Base-by-base conservation (phyloP, 2,888 invertebrate species). In the Eretmocerus hayati region DNA sequence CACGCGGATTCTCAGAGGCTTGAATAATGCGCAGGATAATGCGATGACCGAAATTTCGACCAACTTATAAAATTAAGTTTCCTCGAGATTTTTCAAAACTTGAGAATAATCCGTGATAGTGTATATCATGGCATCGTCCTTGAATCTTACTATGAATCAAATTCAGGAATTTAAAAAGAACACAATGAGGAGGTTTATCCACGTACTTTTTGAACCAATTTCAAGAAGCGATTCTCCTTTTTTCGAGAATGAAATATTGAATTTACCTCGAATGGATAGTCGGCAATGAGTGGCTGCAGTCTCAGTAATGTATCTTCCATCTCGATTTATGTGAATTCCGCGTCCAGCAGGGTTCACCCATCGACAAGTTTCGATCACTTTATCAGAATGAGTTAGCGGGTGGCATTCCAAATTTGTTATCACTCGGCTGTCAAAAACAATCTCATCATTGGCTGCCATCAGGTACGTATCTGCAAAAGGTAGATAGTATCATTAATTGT, bases 271-370 rank as follows among this genome's bases (percentile, higher is more conserved):
- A 52, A 64, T 61, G 35, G 50, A 53, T 38, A 67, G 55, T 42
- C 46, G 47, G 56, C 67, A 67, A 38, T 52, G 39, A 22, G 55
- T 54, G 39, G 47, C 42, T 50, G 43, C 48, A 32, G 43, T 51
- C 41, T 41, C 42, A 38, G 55, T 54, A 6, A 21, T 42, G 52
- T 64, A 64, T 48, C 55, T 56, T 47, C 49, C 42, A 40, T 55
- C 44, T 23, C 20, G 19, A 42, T 47, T 38, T 38, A 42, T 40
- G 36, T 60, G 57, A 54, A 69, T 62, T 54, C 63, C 64, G 30
- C 52, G 53, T 51, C 67, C 65, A 47, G 61, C 57, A 26, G 68
- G 68, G 41, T 59, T 64, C 41, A 69, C 54, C 68, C 68, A 68
- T 40, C 66, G 62, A 46, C 69, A 69, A 42, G 66, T 62, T 47